Evolutionary conservation across 2,888 invertebrate genomes (phyloP), one percentile per base, ranked within the genome.

Genomic region (Pammene fasciana): DNA sequence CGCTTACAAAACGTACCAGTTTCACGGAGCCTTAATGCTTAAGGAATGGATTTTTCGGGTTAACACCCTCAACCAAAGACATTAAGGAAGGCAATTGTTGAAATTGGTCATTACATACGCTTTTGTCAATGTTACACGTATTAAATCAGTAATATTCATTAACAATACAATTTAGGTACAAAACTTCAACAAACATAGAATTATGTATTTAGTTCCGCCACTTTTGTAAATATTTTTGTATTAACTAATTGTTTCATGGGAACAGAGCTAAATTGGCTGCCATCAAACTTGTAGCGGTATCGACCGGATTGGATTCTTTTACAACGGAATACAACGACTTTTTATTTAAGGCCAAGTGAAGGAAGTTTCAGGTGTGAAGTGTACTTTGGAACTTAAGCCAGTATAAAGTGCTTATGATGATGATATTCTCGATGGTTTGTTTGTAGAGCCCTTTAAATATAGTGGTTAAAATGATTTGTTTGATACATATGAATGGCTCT

Each of bases 261-360:
- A 90, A 89, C 72, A 75, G 73, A 72, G 72, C 65, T 72, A 75
- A 80, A 84, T 80, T 83, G 79, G 75, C 71, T 75, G 79, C 82
- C 80, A 85, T 86, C 83, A 82, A 77, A 74, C 75, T 71, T 65
- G 68, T 86, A 89, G 87, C 89, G 87, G 89, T 78, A 80, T 81
- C 72, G 76, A 76, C 74, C 72, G 82, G 81, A 86, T 88, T 88
- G 85, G 88, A 88, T 88, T 86, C 82, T 87, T 78, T 86, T 85
- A 84, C 80, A 79, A 83, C 82, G 81, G 85, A 83, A 84, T 82
- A 85, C 77, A 77, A 77, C 80, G 79, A 82, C 79, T 82, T 83
- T 83, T 80, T 74, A 71, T 74, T 87, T 86, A 87, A 86, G 85
- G 83, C 66, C 81, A 81, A 78, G 82, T 43, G 46, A 8, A n/a